Conservation (phyloP, 2,113 vertebrate genomes). For the Gadus macrocephalus region DNA sequence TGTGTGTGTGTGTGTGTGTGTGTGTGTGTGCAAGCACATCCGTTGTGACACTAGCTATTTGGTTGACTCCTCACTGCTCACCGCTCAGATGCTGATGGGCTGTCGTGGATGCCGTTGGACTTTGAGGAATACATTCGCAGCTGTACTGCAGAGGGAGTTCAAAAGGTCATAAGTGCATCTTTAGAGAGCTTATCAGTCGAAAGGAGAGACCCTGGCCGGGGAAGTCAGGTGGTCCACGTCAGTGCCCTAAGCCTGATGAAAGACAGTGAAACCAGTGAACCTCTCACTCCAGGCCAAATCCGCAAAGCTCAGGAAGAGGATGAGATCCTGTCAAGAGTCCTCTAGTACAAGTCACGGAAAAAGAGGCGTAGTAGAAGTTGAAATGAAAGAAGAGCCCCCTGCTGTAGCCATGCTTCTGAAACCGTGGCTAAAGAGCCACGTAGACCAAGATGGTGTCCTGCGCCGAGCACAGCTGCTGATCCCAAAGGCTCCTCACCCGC, state of each 20-base stretch:
- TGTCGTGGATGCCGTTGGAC: constrained; percentile 12
- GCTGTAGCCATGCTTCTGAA: too few species aligned
- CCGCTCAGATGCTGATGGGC: background rate
- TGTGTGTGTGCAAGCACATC: constrained; percentile 10
- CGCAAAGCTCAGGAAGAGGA: too few species aligned
- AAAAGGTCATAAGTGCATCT: constrained; percentile 10
- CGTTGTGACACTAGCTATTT: constrained; percentile 50
- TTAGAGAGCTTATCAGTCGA: background rate
- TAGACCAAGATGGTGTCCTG: too few species aligned
- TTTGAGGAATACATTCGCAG: constrained; percentile 17
- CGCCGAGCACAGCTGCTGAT: too few species aligned
- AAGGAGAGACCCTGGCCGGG: background rate
- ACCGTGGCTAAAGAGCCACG: too few species aligned
- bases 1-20: constrained; percentile 48
- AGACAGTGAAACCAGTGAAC: too few species aligned
- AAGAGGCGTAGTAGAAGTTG: too few species aligned
- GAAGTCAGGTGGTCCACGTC: background rate
- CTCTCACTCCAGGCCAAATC: too few species aligned
- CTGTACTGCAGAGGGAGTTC: background rate
- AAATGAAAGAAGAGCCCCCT: too few species aligned
- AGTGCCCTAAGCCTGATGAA: background rate
- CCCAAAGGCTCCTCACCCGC: too few species aligned
- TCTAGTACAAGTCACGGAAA: too few species aligned
- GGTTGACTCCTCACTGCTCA: constrained; percentile 57
- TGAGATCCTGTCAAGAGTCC: too few species aligned